Evolutionary conservation across 53 echinoderm and acorn worm genomes (phyloP), one percentile per base, ranked within the genome.

Genomic region (Paracentrotus lividus): DNA sequence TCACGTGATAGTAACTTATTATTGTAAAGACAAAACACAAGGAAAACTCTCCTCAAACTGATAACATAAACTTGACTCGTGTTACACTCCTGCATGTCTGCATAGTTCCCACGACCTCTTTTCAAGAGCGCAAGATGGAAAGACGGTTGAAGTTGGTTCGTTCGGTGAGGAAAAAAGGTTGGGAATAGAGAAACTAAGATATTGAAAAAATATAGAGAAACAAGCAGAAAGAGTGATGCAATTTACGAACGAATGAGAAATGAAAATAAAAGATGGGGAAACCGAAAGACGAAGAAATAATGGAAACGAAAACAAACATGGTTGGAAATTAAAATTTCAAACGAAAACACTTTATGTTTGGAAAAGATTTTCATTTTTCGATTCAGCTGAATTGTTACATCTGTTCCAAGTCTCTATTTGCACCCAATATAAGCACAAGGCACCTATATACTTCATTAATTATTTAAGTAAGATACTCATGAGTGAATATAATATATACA

Each of bases 351-450:
- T 0, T 2, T 14, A 34, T 84, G 49, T 84, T 84, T 84, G 26
- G 84, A 84, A 45, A 84, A 45, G 84, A 84, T 29, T 47, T 49
- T 47, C 51, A n/a, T 29, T 49, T 84, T 49, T 84, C 84, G 84
- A 49, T 84, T 47, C 38, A 2, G 15, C 77, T 8, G 23, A 12
- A 49, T 26, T 29, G 26, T 84, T 84, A 49, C n/a, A 84, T 84
- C 84, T 84, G 45, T 51, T 2, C 29, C 84, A 49, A 84, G 27
- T 84, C 10, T 47, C 6, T 44, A 14, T 78, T 78, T 42, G 47
- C 44, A 10, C 45, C 27, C 27, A 26, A 45, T 24, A 69, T 36
- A 69, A 69, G 38, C 38, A 14, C 69, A 15, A 36, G 38, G 4
- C 69, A 4, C 3, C 38, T 36, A n/a, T n/a, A 10, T 69, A 14